These are phyloP conservation scores for Opisthograptis luteolata DNA, from an alignment of 2,888 invertebrate genomes.

Conservation along the genomic window DNA sequence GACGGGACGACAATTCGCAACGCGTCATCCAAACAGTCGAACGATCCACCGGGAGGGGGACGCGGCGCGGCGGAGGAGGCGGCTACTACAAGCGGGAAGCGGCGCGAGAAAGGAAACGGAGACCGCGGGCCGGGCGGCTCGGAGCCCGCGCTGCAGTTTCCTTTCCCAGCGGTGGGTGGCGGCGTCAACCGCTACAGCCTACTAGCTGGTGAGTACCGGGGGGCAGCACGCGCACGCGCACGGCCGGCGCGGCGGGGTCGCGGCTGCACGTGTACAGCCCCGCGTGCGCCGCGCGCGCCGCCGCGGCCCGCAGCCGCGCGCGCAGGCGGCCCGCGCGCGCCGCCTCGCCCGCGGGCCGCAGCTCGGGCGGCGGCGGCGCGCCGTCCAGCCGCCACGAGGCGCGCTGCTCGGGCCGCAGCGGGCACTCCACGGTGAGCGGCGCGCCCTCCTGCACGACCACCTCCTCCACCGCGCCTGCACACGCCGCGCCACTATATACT, in stretches of 20 bases:
- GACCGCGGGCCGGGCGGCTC: too few species aligned
- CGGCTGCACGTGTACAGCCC: slow-evolving; percentile 61
- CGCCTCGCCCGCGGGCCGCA: slow-evolving; percentile 52
- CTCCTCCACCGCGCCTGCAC: slow-evolving; percentile 38
- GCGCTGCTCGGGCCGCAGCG: slow-evolving; percentile 62
- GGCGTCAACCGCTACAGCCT: background rate
- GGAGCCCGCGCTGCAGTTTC: too few species aligned
- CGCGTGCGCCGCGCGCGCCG: slow-evolving; percentile 51
- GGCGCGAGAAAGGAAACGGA: too few species aligned
- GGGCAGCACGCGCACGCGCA: slow-evolving; percentile 55
- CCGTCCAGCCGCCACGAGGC: slow-evolving; percentile 59
- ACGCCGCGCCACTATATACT: too few species aligned
- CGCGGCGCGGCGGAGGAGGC: too few species aligned
- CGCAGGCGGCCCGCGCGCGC: slow-evolving; percentile 42
- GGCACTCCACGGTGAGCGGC: slow-evolving; percentile 69
- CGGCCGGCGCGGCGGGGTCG: slow-evolving; percentile 48
- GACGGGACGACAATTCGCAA: too few species aligned
- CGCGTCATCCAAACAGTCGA: too few species aligned
- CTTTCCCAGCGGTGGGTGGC: too few species aligned
- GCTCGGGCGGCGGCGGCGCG: slow-evolving; percentile 55
- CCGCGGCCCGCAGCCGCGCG: slow-evolving; percentile 4
- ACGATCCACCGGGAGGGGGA: too few species aligned
- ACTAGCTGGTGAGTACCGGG: slow-evolving; percentile 39
- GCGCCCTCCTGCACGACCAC: slow-evolving; percentile 58
- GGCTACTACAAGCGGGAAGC: too few species aligned